Evolutionary conservation across 2,113 vertebrate genomes (phyloP), one percentile per base, ranked within the genome.

Genomic region (Mungos mungo): DNA sequence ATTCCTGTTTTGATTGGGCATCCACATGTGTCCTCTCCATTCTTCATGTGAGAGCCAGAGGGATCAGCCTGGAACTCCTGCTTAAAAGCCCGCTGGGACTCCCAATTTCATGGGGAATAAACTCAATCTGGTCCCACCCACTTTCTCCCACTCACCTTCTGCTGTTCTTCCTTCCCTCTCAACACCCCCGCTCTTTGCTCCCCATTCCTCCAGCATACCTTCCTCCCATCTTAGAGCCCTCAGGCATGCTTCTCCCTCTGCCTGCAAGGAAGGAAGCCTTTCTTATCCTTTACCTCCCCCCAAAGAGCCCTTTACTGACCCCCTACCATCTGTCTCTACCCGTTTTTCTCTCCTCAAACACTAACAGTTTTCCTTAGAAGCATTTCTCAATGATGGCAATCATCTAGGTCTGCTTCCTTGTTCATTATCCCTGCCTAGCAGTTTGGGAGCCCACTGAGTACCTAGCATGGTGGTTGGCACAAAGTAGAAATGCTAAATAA

Each of bases 61-160:
- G 7, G 35, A 74, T n/a, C n/a, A 47, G 29, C 21, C 57, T 54
- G n/a, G 35, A 16, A 52, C 21, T 68, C n/a, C 12, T 54, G 33
- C 2, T 41, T 65, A 72, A 74, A 57, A 92, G 35, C 7, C 33
- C 33, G 63, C 27, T 38, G 41, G 27, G 14, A 52, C 33, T 90
- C 88, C 87, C 29, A 23, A 50, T 31, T 66, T 92, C 85, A 45
- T 10, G 35, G 6, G 5, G 33, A 9, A 41, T 72, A 23, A 83
- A 7, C 7, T 72, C 76, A 66, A 8, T 68, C 47, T 33, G 33
- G 45, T 29, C 57, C 47, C 2, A 0, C 4, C 35, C 29, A 8
- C 57, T 2, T 2, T 21, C 2, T 5, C 3, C 23, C 1, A 31
- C 2, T 38, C 11, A 35, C 18, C 29, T 21, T 16, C 16, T 10